Base-by-base conservation (phyloP, 2,113 vertebrate species). In the Syrrhaptes paradoxus region DNA sequence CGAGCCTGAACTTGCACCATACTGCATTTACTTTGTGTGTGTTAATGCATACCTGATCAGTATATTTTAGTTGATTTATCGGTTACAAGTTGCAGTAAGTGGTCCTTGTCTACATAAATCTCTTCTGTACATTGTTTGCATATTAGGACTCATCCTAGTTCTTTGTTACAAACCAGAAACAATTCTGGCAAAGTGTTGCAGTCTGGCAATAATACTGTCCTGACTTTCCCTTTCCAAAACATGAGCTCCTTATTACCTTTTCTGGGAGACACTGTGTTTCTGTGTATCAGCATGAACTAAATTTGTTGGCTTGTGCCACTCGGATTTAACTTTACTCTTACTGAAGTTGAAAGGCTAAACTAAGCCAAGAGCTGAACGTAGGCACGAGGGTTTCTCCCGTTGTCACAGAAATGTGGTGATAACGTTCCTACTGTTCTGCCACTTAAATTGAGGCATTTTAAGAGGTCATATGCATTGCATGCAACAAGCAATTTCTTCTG, bases 201-300 rank as follows among this genome's bases (percentile, higher is more conserved):
- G 1, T 61, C 6, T 1, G 15, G n/a, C 22, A 25, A 48, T 58
- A n/a, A 15, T 46, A 7, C 13, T 38, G 11, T 32, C 61, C 28
- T 71, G 41, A 26, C 16, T 54, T 65, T 82, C 38, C 52, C 26
- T 43, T 83, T 89, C 21, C 24, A 58, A 81, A 80, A 29, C 5
- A 6, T 1, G 11, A 74, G n/a, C 36, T 87, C 36, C 5, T 74
- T 70, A 3, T 10, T 58, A 13, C 31, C 13, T 89, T 84, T 90
- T 58, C 46, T 77, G 55, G 36, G 25, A 45, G 70, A 34, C 7
- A 20, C 3, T 49, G n/a, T 74, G 55, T 36, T 74, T 91, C 54
- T 55, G 2, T 0, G 0, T 61, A n/a, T 54, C 4, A 17, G 26
- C 36, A 15, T n/a, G 7, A 78, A 34, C 25, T 34, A 17, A 34